Conservation (phyloP, 2,888 invertebrate species). For the Archips xylosteana region DNA sequence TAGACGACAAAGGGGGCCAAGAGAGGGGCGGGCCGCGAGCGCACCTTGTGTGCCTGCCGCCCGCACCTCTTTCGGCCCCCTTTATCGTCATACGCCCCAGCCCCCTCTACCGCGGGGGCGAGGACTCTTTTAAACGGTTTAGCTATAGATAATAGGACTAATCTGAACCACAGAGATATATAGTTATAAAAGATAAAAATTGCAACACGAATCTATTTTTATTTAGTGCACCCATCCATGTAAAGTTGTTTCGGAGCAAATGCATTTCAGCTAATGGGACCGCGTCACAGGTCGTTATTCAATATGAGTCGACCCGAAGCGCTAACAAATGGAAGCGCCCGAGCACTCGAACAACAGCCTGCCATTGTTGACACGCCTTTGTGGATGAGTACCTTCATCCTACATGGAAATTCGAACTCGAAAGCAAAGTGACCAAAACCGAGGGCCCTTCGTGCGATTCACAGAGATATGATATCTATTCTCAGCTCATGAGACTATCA, state of each 20-base stretch:
- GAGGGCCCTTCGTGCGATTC: conserved; percentile 9
- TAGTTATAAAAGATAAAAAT: neutral
- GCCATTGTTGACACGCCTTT: conserved; percentile 21
- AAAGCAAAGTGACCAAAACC: conserved; percentile 23
- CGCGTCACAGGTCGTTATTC: conserved; percentile 57
- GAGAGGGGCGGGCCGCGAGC: too few relatives aligned
- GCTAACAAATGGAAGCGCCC: conserved; percentile 52
- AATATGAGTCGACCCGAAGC: conserved; percentile 58
- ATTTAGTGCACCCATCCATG: neutral
- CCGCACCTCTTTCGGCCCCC: too few relatives aligned
- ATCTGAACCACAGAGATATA: neutral
- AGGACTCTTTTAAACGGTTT: too few relatives aligned
- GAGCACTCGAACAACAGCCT: neutral
- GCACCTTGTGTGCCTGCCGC: too few relatives aligned
- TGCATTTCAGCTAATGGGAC: conserved; percentile 17
- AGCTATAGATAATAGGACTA: too few relatives aligned
- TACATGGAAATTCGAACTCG: conserved; percentile 22
- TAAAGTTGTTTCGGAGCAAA: conserved; percentile 1
- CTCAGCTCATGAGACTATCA: conserved; percentile 20
- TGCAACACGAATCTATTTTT: neutral
- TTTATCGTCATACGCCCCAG: too few relatives aligned
- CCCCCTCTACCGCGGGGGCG: too few relatives aligned
- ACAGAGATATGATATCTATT: conserved; percentile 18
- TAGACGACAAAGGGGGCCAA: too few relatives aligned
- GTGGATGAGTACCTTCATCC: conserved; percentile 13